Evolutionary conservation across 2,797 vertebrate genomes (phyloP), one percentile per base, ranked within the genome.

Genomic region (Anguilla obscura): DNA sequence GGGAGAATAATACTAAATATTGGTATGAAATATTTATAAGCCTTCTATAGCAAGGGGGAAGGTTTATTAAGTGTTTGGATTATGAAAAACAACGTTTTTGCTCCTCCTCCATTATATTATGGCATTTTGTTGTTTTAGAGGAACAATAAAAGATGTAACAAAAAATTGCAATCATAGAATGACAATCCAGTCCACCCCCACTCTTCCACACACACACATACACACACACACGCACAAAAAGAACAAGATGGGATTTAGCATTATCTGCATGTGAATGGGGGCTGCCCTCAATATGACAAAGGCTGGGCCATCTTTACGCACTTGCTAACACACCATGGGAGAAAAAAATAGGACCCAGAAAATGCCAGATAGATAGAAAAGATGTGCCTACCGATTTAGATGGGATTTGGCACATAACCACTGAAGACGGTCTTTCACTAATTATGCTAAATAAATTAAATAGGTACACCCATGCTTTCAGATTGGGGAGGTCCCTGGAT

Each of bases 201-300:
- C 0, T 4, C 63, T 4, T 4, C 21, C 86, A 45, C 0, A 0
- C 89, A 52, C 48, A 86, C 66, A 87, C 66, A 90, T 87, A 92
- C 85, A 54, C 0, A 0, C 89, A 52, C 48, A 84, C 56, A 69
- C 56, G 85, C 8, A 93, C 90, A 89, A 50, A 92, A 93, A 94
- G 94, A 94, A 94, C 91, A 94, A 96, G 96, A 96, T 93, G 92
- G 96, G 97, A 97, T 98, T 97, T 96, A 96, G 92, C 90, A 88
- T 94, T 94, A 98, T 98, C 97, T 98, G 97, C 97, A 98, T 98
- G 95, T 97, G 97, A 99, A 98, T 97, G 89, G 90, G 88, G 88
- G 90, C 91, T 93, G 92, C 92, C 93, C 93, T 94, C 93, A 96
- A 95, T 94, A 93, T 85, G 88, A 94, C 92, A 86, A 87, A 89